A percentile compares a stretch with the other conserved stretches of the same genome.
These are phyloP conservation scores for Macrobrachium rosenbergii DNA, from an alignment of 1,140 invertebrate species.

Conservation along the genomic window DNA sequence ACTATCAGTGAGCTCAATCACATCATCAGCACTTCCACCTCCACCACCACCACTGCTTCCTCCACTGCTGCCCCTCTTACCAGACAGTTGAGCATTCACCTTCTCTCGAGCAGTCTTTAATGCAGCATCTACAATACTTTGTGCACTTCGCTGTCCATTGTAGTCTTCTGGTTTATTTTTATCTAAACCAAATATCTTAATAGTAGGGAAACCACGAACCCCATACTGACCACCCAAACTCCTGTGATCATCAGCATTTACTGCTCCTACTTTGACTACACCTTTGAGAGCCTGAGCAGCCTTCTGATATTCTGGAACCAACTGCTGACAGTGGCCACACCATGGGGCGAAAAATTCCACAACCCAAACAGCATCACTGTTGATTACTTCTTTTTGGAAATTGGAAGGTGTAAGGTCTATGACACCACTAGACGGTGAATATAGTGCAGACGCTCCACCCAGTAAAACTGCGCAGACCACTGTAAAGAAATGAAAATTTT, in stretches of 20 bases:
- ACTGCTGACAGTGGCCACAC: conserved; percentile 86
- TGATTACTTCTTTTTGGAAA: conserved; percentile 88
- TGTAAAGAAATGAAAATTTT: conserved; percentile 30
- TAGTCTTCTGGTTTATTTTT: conserved; percentile 91
- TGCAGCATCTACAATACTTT: conserved; percentile 87
- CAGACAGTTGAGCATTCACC: conserved; percentile 78
- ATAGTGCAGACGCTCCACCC: conserved; percentile 77
- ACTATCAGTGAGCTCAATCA: conserved; percentile 92
- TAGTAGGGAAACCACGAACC: conserved; percentile 93
- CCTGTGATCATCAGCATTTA: conserved; percentile 92
- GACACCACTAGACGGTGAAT: conserved; percentile 86
- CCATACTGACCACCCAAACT: conserved; percentile 84
- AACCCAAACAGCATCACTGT: conserved; percentile 90
- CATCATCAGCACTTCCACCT: conserved; percentile 76
- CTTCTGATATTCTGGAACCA: conserved; percentile 91
- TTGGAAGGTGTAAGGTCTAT: conserved; percentile 91
- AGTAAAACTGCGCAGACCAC: conserved; percentile 63
- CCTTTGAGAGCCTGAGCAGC: conserved; percentile 91
- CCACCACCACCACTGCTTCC: conserved; percentile 67
- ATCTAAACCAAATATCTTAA: conserved; percentile 93
- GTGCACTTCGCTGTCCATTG: conserved; percentile 87
- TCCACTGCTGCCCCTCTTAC: conserved; percentile 70
- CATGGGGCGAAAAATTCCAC: conserved; percentile 97
- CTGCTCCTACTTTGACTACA: conserved; percentile 92
- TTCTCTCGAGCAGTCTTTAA: conserved; percentile 80